These are phyloP conservation scores for Phyllostomus discolor DNA, from an alignment of 2,113 vertebrate genomes.

Conservation along the genomic window DNA sequence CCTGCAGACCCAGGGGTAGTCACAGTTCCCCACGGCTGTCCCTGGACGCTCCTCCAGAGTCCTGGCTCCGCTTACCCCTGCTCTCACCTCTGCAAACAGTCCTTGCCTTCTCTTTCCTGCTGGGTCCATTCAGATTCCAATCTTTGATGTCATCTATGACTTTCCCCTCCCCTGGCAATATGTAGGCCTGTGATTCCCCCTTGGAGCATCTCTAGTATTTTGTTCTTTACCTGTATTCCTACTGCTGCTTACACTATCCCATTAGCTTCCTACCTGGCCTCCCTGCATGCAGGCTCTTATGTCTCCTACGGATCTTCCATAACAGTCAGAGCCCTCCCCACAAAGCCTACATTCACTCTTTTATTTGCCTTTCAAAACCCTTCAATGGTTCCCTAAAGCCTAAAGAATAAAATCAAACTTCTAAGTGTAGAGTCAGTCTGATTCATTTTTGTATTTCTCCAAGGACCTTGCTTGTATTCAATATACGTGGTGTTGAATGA, in stretches of 20 bases:
- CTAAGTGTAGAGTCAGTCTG: background rate
- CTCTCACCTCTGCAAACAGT: background rate
- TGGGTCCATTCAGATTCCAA: background rate
- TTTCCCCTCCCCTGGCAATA: background rate
- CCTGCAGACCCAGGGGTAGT: background rate
- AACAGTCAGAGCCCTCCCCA: background rate
- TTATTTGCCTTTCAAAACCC: background rate
- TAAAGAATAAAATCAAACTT: background rate
- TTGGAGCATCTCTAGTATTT: background rate
- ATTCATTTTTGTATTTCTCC: background rate
- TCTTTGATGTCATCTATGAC: background rate
- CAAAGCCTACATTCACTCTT: background rate
- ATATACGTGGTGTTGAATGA: background rate
- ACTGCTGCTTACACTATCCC: background rate
- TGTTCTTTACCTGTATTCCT: background rate
- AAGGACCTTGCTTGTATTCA: background rate
- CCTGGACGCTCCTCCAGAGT: background rate
- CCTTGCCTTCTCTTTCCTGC: background rate
- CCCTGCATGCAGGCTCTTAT: background rate
- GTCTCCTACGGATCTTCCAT: background rate
- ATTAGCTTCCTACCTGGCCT: background rate
- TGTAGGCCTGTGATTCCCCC: background rate
- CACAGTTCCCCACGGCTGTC: background rate
- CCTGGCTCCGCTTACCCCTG: background rate
- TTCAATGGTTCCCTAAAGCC: conserved; percentile 6